These are phyloP conservation scores for Cotesia chilonis DNA, from an alignment of 1,140 invertebrate species.

Conservation along the genomic window DNA sequence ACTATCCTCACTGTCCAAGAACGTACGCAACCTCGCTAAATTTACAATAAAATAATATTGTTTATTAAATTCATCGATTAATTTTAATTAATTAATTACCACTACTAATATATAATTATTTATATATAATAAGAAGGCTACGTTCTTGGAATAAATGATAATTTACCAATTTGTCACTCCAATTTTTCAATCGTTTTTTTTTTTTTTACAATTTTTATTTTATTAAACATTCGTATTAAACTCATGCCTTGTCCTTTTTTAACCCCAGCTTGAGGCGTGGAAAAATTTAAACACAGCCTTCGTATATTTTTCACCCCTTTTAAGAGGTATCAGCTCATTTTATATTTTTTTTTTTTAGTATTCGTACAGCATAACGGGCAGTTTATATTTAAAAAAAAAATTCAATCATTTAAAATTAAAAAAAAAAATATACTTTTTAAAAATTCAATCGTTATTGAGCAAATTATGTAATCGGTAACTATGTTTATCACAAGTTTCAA, in stretches of 20 bases:
- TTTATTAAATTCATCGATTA: too few relatives aligned
- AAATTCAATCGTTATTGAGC: neutral
- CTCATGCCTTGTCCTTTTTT: constrained; percentile 22
- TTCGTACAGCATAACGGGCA: constrained; percentile 33
- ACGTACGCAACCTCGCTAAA: constrained; percentile 23
- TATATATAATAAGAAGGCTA: too few relatives aligned
- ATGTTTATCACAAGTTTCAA: too few relatives aligned
- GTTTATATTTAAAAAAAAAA: neutral
- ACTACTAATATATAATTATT: neutral
- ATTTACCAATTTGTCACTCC: too few relatives aligned
- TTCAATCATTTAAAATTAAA: constrained; percentile 18
- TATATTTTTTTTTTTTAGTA: constrained; percentile 24
- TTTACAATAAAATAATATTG: constrained; percentile 17
- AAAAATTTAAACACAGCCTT: constrained; percentile 53
- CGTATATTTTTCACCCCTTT: constrained; percentile 46
- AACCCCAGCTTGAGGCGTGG: constrained; percentile 39
- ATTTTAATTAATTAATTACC: constrained; percentile 5
- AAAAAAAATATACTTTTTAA: constrained; percentile 6
- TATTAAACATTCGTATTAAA: neutral
- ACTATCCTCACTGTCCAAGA: constrained; percentile 15
- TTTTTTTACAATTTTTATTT: neutral
- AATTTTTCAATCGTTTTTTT: too few relatives aligned
- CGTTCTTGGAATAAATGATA: too few relatives aligned
- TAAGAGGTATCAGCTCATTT: constrained; percentile 47
- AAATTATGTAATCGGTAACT: too few relatives aligned